Evolutionary conservation across 2,888 invertebrate species (phyloP), one percentile per base, ranked within the genome.

Genomic region (Thalpophila matura): DNA sequence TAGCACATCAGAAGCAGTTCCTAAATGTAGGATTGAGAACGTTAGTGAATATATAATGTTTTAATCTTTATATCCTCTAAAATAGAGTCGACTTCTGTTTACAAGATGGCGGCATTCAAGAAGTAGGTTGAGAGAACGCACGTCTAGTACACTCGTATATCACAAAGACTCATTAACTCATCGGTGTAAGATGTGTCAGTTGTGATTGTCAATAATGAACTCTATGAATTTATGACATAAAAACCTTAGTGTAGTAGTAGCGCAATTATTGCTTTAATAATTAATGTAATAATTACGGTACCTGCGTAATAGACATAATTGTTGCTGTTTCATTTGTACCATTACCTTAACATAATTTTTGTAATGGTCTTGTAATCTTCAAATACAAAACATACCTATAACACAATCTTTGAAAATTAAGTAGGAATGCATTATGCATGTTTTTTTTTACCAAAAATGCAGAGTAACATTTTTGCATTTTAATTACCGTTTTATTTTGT

Each of bases 71-170:
- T 76, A 60, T 35, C 63, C 78, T 85, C 77, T 77, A 73, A 56
- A 70, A 87, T 93, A 93, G 87, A 86, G 93, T 91, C 74, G 83
- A 82, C 83, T 89, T 90, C 89, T 81, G 87, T 80, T 81, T 87
- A 86, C 82, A 79, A 79, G 75, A 79, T 79, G 62, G 74, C 90
- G 90, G 84, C 92, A 93, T 93, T 93, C 89, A 90, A 89, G 87
- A 94, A 92, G 93, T 94, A 93, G 94, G 94, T 93, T 94, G 93
- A 93, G 91, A 92, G 91, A 92, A 93, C 91, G 90, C 91, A 90
- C 89, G 88, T 89, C 89, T 89, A 89, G 88, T 89, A 91, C 87
- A 89, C 89, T 89, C 91, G 93, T 91, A 91, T 90, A 93, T 93
- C 90, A 93, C 90, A 89, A 89, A 92, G 91, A 89, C 90, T 91